Percentiles rank a stretch among this genome's conserved stretches.
phyloP scores from a whole-genome alignment of 2,888 invertebrate genomes.

The Euphydryas editha region DNA sequence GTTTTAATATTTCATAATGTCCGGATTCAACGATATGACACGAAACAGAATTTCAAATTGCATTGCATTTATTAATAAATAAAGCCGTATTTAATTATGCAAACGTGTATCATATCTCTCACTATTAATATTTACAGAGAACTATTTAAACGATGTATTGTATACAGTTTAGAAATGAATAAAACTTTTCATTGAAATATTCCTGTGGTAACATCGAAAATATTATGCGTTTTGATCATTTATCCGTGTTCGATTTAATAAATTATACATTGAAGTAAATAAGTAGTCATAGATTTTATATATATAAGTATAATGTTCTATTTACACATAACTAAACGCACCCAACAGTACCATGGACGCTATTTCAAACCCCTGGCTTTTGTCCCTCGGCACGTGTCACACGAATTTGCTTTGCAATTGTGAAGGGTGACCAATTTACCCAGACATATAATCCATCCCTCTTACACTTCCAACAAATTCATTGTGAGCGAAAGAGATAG shows the following conservation, averaged over 20 bases:
- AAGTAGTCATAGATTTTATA: not conserved
- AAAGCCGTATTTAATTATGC: slow-evolving; percentile 4
- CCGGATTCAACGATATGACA: not conserved
- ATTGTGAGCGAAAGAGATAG: slow-evolving; percentile 25
- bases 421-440: slow-evolving; percentile 72
- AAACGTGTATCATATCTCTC: not conserved
- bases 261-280: too few relatives aligned
- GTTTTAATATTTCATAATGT: not conserved
- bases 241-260: too few relatives aligned
- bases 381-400: slow-evolving; percentile 73
- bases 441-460: slow-evolving; percentile 56
- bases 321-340: slow-evolving; percentile 36
- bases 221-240: too few relatives aligned
- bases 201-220: not conserved
- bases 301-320: slow-evolving; percentile 20
- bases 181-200: not conserved
- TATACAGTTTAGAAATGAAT: not conserved
- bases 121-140: not conserved
- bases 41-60: not conserved
- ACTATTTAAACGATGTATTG: not conserved
- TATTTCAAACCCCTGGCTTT: slow-evolving; percentile 49
- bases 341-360: slow-evolving; percentile 39
- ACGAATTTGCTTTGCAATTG: slow-evolving; percentile 61
- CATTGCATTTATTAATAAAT: too few relatives aligned
- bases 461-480: slow-evolving; percentile 21